phyloP scores from a whole-genome alignment of 1,140 invertebrate genomes.

The Anoplophora glabripennis region DNA sequence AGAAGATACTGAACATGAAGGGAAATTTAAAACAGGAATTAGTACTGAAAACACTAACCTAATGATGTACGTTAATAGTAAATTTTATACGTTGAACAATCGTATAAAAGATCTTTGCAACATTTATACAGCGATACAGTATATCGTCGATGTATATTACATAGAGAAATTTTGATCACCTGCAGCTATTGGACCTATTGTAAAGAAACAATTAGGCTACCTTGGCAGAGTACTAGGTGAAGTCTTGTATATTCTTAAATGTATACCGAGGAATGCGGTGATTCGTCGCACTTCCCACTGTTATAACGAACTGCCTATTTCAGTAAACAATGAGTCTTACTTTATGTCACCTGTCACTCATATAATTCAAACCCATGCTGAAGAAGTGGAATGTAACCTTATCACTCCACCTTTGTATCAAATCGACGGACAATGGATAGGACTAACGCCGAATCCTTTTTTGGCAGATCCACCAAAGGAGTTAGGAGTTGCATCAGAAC shows the following conservation, averaged over 20 bases:
- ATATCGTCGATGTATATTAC: not conserved
- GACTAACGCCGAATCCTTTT: not conserved
- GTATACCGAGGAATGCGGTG: not conserved
- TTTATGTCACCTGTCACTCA: not conserved
- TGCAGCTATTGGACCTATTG: too few relatives aligned
- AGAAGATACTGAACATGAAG: too few relatives aligned
- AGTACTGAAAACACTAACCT: not conserved
- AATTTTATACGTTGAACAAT: conserved; percentile 10
- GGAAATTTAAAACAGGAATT: not conserved
- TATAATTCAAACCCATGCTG: conserved; percentile 7
- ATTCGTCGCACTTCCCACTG: not conserved
- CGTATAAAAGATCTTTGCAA: not conserved
- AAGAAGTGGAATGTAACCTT: not conserved
- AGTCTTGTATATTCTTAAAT: conserved; percentile 1
- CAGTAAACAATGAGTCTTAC: not conserved
- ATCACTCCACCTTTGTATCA: not conserved
- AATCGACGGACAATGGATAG: conserved; percentile 8
- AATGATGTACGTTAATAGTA: conserved; percentile 1
- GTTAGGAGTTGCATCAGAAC: too few relatives aligned
- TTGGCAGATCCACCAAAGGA: too few relatives aligned
- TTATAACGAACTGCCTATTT: conserved; percentile 1
- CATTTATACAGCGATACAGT: conserved; percentile 7
- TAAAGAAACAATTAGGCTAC: not conserved
- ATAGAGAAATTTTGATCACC: not conserved
- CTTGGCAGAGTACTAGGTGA: conserved; percentile 2